Evolutionary conservation across 2,113 vertebrate species (phyloP).

Genomic region (Helogale parvula): DNA sequence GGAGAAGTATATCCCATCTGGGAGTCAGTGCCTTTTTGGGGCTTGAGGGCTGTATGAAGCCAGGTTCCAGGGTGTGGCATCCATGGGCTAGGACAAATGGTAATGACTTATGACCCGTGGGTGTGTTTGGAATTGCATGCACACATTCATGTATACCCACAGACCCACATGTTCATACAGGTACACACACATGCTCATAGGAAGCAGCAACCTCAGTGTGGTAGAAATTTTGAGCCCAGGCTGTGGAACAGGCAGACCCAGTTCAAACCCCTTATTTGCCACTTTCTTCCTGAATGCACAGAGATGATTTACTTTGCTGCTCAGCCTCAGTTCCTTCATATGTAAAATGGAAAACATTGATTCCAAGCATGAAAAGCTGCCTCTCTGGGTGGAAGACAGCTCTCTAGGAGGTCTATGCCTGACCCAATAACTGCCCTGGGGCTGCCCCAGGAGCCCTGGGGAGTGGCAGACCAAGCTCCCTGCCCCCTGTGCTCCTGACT

Average conservation of each 20-base stretch:
- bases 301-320: not conserved
- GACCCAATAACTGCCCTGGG: not conserved
- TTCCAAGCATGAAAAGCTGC: not conserved
- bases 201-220: not conserved
- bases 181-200: not conserved
- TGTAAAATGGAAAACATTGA: not conserved
- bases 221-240: not conserved
- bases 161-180: not conserved
- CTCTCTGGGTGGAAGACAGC: not conserved
- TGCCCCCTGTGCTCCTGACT: not conserved
- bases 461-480: not conserved
- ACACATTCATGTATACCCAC: not conserved
- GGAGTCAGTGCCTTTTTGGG: not conserved
- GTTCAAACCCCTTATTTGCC: not conserved
- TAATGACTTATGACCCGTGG: not conserved
- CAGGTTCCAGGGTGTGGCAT: not conserved
- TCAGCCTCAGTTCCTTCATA: slow-evolving; percentile 7
- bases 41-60: not conserved
- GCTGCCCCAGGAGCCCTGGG: not conserved
- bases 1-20: not conserved
- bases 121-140: not conserved
- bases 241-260: not conserved
- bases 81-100: not conserved
- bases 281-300: not conserved
- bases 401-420: not conserved